Base-by-base conservation (phyloP, 2,113 vertebrate species). In the Pseudorectes ferrugineus region DNA sequence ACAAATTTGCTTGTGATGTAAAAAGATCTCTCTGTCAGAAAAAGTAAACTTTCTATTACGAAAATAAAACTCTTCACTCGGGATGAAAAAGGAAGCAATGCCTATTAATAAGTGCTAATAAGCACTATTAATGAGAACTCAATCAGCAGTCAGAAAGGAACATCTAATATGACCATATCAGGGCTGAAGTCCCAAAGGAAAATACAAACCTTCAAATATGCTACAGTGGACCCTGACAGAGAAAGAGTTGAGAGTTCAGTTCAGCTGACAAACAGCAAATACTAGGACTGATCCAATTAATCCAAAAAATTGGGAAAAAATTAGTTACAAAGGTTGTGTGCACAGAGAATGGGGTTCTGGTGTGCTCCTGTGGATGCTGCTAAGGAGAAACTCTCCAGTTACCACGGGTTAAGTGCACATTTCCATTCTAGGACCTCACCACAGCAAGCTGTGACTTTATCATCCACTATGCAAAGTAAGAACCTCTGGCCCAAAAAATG, bases 341-440 rank as follows among this genome's bases (percentile, higher is more conserved):
- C 29, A 72, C 9, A 80, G 49, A 35, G 23, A 79, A 67, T 4
- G 33, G 25, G 31, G 6, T 57, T 91, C 28, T 63, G 16, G 40
- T 59, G 26, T 59, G 52, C 14, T 67, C 29, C 75, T 35, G 16
- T 6, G 21, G 24, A 46, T 65, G 45, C 35, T 55, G 67, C 19
- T 55, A 63, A 59, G 29, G 29, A 68, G 40, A 84, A 91, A 35
- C 21, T 54, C 52, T 63, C 33, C 52, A 86, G 67, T 23, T 72
- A 16, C 21, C 0, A 0, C 6, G 14, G 26, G 3, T 62, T 67
- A 76, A 72, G 9, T 5, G 31, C 25, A 36, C 10, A 9, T 59
- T 38, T 89, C 49, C 28, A 67, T 46, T 59, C 67, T 31, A 40
- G 33, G 68, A 46, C 18, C 23, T 11, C 52, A 35, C 16, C 20